Conservation (phyloP, 1,140 invertebrate species). For the Lordiphosa mommai region DNA sequence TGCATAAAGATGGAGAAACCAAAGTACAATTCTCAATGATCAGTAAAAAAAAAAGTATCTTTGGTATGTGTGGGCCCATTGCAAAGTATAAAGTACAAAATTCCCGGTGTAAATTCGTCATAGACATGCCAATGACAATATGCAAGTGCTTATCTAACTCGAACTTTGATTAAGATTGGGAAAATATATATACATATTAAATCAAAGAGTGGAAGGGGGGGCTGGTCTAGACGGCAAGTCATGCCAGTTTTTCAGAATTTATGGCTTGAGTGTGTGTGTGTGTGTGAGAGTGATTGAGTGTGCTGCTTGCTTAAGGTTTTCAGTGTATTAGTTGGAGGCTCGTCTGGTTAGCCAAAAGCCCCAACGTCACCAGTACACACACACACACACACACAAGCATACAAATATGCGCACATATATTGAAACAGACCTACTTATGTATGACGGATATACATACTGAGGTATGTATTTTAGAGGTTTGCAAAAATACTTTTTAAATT, state of each 20-base stretch:
- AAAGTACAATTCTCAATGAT: no score
- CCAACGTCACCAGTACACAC: slow-evolving; percentile 34
- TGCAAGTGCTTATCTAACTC: no score
- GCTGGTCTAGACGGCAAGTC: slow-evolving; percentile 2
- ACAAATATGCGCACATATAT: background rate
- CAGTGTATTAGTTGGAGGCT: slow-evolving; percentile 55
- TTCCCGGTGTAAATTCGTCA: no score
- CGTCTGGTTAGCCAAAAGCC: slow-evolving; percentile 63
- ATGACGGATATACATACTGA: background rate
- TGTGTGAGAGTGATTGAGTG: slow-evolving; percentile 8
- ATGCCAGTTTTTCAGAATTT: slow-evolving; percentile 8
- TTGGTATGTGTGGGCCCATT: no score
- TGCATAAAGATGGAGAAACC: no score
- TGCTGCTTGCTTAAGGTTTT: background rate
- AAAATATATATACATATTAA: background rate
- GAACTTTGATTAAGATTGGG: background rate
- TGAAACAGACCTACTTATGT: slow-evolving; percentile 4
- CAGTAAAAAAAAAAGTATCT: no score
- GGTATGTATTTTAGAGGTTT: slow-evolving; percentile 7
- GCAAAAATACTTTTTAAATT: slow-evolving; percentile 4
- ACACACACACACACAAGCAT: no score
- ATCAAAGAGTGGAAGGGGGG: background rate
- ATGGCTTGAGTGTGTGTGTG: background rate
- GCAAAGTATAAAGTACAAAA: no score
- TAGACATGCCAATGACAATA: no score